Base-by-base conservation (phyloP, 2,888 invertebrate genomes). In the Rhodophaea formosa region DNA sequence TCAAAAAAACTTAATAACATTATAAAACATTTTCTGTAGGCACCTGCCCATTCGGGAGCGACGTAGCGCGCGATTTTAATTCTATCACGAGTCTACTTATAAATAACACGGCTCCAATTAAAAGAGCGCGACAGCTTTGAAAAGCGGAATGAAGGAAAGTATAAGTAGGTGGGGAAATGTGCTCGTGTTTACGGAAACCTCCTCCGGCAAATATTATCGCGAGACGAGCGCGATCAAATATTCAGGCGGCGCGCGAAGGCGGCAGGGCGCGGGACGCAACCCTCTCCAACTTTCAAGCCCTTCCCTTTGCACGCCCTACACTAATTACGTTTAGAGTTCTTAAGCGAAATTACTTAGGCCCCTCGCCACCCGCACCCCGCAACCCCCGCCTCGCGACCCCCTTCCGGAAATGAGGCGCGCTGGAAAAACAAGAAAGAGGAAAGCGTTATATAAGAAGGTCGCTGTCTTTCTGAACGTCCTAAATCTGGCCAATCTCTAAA, bases 261-360 rank as follows among this genome's bases (percentile, higher is more conserved):
- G 76, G 80, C 80, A 75, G 72, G 77, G 80, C 73, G 81, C 82
- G 85, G 82, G 81, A 80, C 79, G 82, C 87, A 93, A 93, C 93
- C 93, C 93, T 93, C 93, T 93, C 93, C 84, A 88, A 90, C 79
- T 92, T 91, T 92, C 92, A 92, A 92, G 92, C 92, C 92, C 92
- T 92, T 91, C 92, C 92, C 91, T 91, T 89, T 88, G 91, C 92
- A 90, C 91, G 92, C 92, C 92, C 92, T 89, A 89, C 92, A 92
- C 93, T 93, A 93, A 93, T 93, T 93, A 93, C 93, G 93, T 93
- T 93, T 93, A 93, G 93, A 92, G 93, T 93, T 93, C 93, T 93
- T 93, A 93, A 93, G 92, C 92, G 92, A 93, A 93, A 93, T 93
- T 93, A 93, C 93, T 93, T 93, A 93, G 93, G 90, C 93, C 92